phyloP scores from a whole-genome alignment of 2,797 vertebrate species.

The Cacajao melanocephalus region DNA sequence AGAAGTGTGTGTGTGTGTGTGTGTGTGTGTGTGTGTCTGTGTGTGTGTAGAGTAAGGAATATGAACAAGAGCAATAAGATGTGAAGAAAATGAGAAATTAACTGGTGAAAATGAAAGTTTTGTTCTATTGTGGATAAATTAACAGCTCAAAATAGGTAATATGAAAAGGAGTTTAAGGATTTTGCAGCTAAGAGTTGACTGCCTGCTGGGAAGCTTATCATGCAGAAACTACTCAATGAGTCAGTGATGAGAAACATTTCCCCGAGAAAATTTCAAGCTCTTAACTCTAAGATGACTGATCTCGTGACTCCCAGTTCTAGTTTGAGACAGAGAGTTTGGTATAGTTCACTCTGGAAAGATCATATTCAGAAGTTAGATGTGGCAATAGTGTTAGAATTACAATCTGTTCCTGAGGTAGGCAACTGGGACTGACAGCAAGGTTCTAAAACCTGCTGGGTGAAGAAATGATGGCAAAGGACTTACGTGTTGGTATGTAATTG shows the following conservation, averaged over 20 bases:
- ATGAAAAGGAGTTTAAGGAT: constrained; percentile 93
- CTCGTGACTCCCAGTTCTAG: background rate
- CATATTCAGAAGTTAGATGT: background rate
- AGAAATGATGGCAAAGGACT: background rate
- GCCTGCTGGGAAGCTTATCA: constrained; percentile 96
- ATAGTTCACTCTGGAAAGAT: background rate
- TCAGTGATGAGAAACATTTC: constrained; percentile 72
- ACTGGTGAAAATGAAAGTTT: constrained; percentile 90
- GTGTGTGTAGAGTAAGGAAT: constrained; percentile 23
- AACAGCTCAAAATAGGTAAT: constrained; percentile 91
- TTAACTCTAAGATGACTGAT: background rate
- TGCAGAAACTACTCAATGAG: constrained; percentile 95
- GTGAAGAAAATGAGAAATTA: constrained; percentile 92
- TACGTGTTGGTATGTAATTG: background rate
- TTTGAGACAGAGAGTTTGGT: background rate
- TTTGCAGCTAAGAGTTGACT: constrained; percentile 91
- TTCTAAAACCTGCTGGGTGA: background rate
- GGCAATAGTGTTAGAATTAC: background rate
- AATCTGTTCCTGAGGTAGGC: background rate
- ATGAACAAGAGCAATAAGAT: constrained; percentile 89
- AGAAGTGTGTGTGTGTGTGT: constrained; percentile 86
- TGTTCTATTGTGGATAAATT: constrained; percentile 91
- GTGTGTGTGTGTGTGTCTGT: background rate
- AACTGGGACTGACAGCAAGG: background rate
- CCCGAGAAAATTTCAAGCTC: background rate